Conservation (phyloP, 2,113 vertebrate species). For the Ifrita kowaldi region DNA sequence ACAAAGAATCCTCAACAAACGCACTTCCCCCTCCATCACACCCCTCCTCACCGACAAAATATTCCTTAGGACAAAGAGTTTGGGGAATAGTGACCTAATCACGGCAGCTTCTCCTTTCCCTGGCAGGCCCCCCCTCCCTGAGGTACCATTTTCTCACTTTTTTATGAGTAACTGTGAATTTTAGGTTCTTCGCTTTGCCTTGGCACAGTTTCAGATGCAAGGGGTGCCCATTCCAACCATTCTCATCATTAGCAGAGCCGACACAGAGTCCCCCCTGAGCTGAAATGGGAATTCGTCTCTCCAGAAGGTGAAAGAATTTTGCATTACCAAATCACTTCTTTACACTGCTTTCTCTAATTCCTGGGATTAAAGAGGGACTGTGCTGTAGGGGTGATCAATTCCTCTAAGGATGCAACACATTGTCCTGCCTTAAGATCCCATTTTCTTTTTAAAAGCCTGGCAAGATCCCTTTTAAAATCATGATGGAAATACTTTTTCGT, state of each 20-base stretch:
- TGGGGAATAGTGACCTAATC: not conserved
- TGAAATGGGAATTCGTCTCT: not conserved
- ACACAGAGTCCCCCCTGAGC: fast-evolving
- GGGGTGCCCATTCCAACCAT: not conserved
- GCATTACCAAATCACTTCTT: not conserved
- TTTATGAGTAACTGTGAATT: not conserved
- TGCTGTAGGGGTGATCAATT: not conserved
- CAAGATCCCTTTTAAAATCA: not conserved
- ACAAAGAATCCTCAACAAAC: not conserved
- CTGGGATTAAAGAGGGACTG: not conserved
- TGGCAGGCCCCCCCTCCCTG: not conserved
- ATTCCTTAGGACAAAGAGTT: not conserved
- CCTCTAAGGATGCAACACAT: not conserved
- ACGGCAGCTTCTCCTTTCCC: not conserved
- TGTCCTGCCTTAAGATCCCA: not conserved
- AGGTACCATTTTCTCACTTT: not conserved
- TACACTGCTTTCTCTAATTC: not conserved
- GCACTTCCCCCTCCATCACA: fast-evolving
- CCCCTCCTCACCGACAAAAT: not conserved
- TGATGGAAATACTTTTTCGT: not conserved
- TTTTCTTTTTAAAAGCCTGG: not conserved
- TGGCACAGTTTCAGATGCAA: not conserved
- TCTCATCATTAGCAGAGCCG: fast-evolving
- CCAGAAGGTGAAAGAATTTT: not conserved
- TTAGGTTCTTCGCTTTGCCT: not conserved